Conservation (phyloP, 2,797 vertebrate species). For the Cossypha heuglini region DNA sequence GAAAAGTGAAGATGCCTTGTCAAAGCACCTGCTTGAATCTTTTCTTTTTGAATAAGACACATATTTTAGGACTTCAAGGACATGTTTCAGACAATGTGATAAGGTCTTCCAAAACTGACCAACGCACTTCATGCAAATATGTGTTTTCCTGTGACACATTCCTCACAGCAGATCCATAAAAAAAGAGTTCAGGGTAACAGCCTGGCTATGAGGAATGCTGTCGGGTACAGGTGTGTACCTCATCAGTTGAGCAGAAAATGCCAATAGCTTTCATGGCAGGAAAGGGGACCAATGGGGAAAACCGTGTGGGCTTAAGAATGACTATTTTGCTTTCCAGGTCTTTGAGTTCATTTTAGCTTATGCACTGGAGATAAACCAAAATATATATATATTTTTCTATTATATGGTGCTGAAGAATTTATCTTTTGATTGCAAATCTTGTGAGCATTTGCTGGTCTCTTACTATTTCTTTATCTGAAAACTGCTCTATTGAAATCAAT, state of each 20-base stretch:
- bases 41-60: not conserved
- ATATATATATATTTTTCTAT: not conserved
- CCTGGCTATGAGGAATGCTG: not conserved
- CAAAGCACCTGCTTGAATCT: not conserved
- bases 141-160: not conserved
- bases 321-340: not conserved
- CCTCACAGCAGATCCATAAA: not conserved
- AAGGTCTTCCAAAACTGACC: not conserved
- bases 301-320: not conserved
- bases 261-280: not conserved
- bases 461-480: not conserved
- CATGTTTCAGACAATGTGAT: not conserved
- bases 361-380: not conserved
- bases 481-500: not conserved
- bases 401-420: not conserved
- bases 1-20: not conserved
- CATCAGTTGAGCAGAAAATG: not conserved
- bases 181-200: not conserved
- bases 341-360: not conserved
- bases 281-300: not conserved
- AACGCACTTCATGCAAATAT: not conserved
- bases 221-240: not conserved
- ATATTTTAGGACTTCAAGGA: not conserved
- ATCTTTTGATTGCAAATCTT: not conserved
- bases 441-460: not conserved